These are phyloP conservation scores for Stomorhina lunata DNA, from an alignment of 2,888 invertebrate genomes.

Conservation along the genomic window DNA sequence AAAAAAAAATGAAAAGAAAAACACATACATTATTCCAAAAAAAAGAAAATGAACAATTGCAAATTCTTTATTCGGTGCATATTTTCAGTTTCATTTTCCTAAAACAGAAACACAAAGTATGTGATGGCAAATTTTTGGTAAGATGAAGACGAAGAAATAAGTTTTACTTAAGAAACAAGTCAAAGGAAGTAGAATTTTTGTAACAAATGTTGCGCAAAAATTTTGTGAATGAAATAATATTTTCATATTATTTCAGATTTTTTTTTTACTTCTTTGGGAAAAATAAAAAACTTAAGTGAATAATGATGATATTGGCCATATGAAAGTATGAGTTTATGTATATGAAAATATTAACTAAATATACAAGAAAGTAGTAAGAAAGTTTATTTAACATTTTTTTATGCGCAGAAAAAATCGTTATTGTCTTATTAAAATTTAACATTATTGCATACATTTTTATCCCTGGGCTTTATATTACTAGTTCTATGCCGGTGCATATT, in stretches of 20 bases:
- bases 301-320: constrained; percentile 39
- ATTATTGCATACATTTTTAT: background rate
- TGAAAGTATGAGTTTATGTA: background rate
- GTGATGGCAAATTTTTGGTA: background rate
- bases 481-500: constrained; percentile 17
- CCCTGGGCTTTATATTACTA: constrained; percentile 21
- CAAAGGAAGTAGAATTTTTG: constrained; percentile 17
- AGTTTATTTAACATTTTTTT: background rate
- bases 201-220: constrained; percentile 54
- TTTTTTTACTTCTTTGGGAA: background rate
- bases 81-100: constrained; percentile 20
- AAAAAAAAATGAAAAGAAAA: background rate
- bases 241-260: background rate
- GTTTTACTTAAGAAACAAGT: constrained; percentile 29
- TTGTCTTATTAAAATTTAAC: constrained; percentile 40
- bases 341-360: background rate
- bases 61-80: background rate
- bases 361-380: background rate
- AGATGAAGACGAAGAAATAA: background rate
- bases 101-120: background rate
- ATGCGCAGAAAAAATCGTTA: background rate
- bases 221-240: background rate
- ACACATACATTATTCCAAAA: too few relatives aligned
- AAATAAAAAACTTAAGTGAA: constrained; percentile 43
- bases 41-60: constrained; percentile 52